Base-by-base conservation (phyloP, 2,113 vertebrate species). In the Tychaedon coryphoeus region DNA sequence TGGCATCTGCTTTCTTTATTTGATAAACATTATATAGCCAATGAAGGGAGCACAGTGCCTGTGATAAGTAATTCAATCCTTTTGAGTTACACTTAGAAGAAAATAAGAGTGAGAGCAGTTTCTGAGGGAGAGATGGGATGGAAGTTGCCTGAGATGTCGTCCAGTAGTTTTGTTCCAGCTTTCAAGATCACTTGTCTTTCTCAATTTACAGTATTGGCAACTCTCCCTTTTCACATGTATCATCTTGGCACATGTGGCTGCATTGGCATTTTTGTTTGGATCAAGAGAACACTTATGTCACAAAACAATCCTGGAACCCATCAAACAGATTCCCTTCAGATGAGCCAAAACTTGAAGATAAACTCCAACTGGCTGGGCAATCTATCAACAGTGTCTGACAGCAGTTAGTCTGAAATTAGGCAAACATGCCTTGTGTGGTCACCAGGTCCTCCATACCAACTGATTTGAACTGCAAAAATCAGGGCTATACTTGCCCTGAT, bases 211-310 rank as follows among this genome's bases (percentile, higher is more conserved):
- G 24, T 36, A 89, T 25, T 45, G 19, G 17, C 25, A 48, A 36
- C 19, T 67, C 79, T 12, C 25, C 33, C 12, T 73, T 70, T 88
- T 75, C 47, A 51, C 6, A 23, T 80, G 2, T 15, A 34, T 48
- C 14, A n/a, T 57, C 10, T 82, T 62, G 7, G 11, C 33, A 8
- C 0, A 0, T 58, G 22, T 19, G 22, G 61, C 53, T 72, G 8
- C 12, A 62, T 47, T 70, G 57, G 36, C 26, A 20, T 71, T 77
- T 45, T 78, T 23, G 4, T 86, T 74, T 62, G 45, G 6, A 92
- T 36, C 20, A 47, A 38, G 29, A n/a, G 15, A 51, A 11, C 1
- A 0, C 10, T 33, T 36, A 9, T 58, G 60, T 58, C 19, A 25
- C 23, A 42, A 67, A 79, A 48, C 14, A 58, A 2, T 22, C 19